phyloP scores from a whole-genome alignment of 2,888 invertebrate species.

The Pyralis farinalis region DNA sequence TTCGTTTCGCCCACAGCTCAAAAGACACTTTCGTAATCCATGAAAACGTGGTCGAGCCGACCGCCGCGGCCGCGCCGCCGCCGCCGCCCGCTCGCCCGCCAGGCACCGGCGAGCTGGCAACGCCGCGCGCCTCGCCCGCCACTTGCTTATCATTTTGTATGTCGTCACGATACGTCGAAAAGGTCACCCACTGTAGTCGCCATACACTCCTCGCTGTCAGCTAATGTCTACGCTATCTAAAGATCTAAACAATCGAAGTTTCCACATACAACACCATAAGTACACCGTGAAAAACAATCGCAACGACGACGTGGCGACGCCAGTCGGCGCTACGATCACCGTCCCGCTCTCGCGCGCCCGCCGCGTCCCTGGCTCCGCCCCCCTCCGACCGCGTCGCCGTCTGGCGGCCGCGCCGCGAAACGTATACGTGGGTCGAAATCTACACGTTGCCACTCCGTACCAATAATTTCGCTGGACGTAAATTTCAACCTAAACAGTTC shows the following conservation, averaged over 20 bases:
- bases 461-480: conserved; percentile 81
- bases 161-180: conserved; percentile 65
- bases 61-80: too few species aligned
- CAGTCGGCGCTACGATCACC: conserved; percentile 26
- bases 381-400: conserved; percentile 62
- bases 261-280: conserved; percentile 39
- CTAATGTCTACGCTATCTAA: conserved; percentile 64
- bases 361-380: conserved; percentile 66
- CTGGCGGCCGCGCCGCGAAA: conserved; percentile 67
- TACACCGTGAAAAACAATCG: conserved; percentile 50
- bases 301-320: conserved; percentile 32
- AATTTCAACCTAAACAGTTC: conserved; percentile 80
- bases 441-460: conserved; percentile 81
- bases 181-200: conserved; percentile 70
- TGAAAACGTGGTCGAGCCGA: conserved; percentile 47
- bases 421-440: conserved; percentile 43
- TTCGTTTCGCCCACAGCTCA: background rate
- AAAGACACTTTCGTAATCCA: conserved; percentile 50
- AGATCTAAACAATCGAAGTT: conserved; percentile 59
- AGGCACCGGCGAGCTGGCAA: conserved; percentile 58
- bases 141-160: conserved; percentile 71
- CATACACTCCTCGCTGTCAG: conserved; percentile 46
- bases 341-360: conserved; percentile 61
- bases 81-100: too few species aligned
- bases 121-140: conserved; percentile 62